phyloP scores from a whole-genome alignment of 2,888 invertebrate genomes.

The Archips crataeganus region DNA sequence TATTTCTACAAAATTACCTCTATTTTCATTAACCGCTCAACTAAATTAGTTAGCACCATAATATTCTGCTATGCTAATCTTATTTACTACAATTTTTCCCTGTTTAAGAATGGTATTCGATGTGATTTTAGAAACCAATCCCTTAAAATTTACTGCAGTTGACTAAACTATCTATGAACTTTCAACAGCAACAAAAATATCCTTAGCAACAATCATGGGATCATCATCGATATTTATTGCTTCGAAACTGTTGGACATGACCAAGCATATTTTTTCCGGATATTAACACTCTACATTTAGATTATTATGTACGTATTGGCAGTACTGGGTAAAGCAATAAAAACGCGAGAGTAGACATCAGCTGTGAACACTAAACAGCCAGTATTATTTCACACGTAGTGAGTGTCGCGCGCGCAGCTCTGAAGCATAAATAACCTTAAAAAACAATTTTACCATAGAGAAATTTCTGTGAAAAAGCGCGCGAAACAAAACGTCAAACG shows the following conservation, averaged over 20 bases:
- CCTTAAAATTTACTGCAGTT: too few relatives aligned
- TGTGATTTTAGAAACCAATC: too few relatives aligned
- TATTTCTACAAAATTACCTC: too few relatives aligned
- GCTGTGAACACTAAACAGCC: slow-evolving; percentile 16
- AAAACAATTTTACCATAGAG: slow-evolving; percentile 9
- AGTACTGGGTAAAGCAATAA: slow-evolving; percentile 8
- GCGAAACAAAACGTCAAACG: slow-evolving; percentile 28
- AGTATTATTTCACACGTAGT: slow-evolving; percentile 28
- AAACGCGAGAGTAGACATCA: slow-evolving; percentile 25
- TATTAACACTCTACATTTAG: not conserved
- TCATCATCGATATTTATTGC: not conserved
- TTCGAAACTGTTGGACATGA: not conserved
- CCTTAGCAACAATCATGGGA: not conserved
- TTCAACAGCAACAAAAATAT: not conserved
- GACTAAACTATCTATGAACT: too few relatives aligned
- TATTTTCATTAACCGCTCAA: too few relatives aligned
- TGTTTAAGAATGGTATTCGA: too few relatives aligned
- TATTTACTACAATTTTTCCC: too few relatives aligned
- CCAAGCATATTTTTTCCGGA: not conserved
- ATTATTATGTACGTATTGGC: not conserved
- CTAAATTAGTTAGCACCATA: too few relatives aligned
- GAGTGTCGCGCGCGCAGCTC: slow-evolving; percentile 28
- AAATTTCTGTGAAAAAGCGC: slow-evolving; percentile 10
- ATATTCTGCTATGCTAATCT: too few relatives aligned
- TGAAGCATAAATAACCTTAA: slow-evolving; percentile 28